Percentiles rank a stretch among this genome's conserved stretches.
These are phyloP conservation scores for Seriola quinqueradiata DNA, from an alignment of 2,113 vertebrate species.

Conservation along the genomic window DNA sequence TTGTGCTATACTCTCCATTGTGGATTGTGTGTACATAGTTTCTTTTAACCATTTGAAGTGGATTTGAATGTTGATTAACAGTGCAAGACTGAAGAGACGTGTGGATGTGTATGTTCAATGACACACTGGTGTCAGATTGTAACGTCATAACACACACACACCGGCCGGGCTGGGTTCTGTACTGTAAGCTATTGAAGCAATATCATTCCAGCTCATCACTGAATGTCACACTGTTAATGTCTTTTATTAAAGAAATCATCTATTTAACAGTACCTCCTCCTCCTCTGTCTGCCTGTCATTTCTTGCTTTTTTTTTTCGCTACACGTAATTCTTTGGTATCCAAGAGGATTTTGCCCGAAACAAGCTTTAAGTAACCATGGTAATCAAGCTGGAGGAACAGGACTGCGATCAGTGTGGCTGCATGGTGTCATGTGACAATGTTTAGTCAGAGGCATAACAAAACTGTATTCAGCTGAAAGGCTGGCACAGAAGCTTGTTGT, in stretches of 20 bases:
- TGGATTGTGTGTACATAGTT: conserved; percentile 51
- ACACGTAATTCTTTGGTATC: conserved; percentile 2
- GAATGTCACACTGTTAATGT: conserved; percentile 61
- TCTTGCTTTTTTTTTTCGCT: not conserved
- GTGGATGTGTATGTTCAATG: conserved; percentile 16
- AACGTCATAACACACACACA: conserved; percentile 32
- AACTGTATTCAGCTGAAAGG: conserved; percentile 25
- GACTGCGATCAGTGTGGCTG: conserved; percentile 46
- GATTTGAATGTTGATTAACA: conserved; percentile 64
- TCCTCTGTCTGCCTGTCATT: conserved; percentile 12
- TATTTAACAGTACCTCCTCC: conserved; percentile 65
- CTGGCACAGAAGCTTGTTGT: not conserved
- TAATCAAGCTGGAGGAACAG: conserved; percentile 31
- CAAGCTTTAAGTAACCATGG: conserved; percentile 53
- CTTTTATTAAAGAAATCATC: conserved; percentile 79
- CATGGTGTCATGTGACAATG: conserved; percentile 48
- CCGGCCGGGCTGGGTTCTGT: conserved; percentile 50
- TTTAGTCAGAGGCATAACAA: conserved; percentile 31
- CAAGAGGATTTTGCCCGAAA: conserved; percentile 19
- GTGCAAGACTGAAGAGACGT: conserved; percentile 24
- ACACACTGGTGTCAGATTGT: conserved; percentile 19
- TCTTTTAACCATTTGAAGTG: conserved; percentile 43
- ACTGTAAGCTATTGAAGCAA: conserved; percentile 70
- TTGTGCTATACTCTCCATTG: conserved; percentile 37
- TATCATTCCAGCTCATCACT: conserved; percentile 61